Base-by-base conservation (phyloP, 2,888 invertebrate genomes). In the Troides helena region DNA sequence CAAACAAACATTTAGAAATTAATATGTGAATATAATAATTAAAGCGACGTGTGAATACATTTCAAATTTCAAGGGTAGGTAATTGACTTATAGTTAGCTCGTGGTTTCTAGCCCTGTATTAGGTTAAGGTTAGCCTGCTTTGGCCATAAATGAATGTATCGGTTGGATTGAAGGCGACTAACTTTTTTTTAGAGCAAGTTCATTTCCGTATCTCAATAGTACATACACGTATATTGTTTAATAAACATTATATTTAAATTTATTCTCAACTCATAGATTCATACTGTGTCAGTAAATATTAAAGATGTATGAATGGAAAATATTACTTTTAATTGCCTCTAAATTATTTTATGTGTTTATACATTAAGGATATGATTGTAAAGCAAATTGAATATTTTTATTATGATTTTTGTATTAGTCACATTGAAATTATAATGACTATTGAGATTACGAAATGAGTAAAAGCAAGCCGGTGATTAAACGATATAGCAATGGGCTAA, bases 31-130 rank as follows among this genome's bases (percentile, higher is more conserved):
- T 58, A 58, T 58, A 25, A 2, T 25, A 25, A 25, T 62, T 21
- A 43, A 21, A 50, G 2, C 4, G 18, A 18, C 5, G 18, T 43
- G 59, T n/a, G 72, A 58, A 65, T 50, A 72, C 68, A 71, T 74
- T 75, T 75, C 66, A 72, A 69, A 72, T 77, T 76, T 79, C 80
- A 80, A 80, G 81, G 80, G 78, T 80, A 79, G 74, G 72, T 73
- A 76, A 80, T 78, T 78, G 79, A 77, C 78, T 81, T 80, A 78
- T 81, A 82, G 78, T 81, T 72, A 70, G 70, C 72, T 71, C 69
- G 75, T 43, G 53, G 60, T 66, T 67, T 67, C 62, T 67, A 72
- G 65, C 72, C 75, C 71, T 76, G 75, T 73, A 74, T 75, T 75
- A 72, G 73, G 61, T 64, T 74, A 75, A 78, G 77, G 77, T 74